These are phyloP conservation scores for Neolamprologus cancellatus DNA, from an alignment of 2,113 vertebrate species.

Conservation along the genomic window DNA sequence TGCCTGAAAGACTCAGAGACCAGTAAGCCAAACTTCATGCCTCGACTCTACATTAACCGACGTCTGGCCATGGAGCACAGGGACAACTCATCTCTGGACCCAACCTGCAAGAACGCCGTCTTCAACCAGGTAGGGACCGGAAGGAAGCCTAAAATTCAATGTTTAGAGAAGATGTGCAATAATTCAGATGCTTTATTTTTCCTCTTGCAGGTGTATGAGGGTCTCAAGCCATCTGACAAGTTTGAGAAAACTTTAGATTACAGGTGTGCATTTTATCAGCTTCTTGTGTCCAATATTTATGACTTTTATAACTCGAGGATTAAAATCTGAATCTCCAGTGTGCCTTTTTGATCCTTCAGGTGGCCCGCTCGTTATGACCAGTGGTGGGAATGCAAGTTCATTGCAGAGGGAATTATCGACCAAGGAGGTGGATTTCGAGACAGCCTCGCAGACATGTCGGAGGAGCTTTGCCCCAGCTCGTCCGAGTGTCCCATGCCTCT, in stretches of 20 bases:
- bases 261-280: slow-evolving; percentile 59
- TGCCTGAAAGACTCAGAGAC: slow-evolving; percentile 96
- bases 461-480: slow-evolving; percentile 95
- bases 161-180: not conserved
- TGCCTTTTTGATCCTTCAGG: slow-evolving; percentile 56
- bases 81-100: slow-evolving; percentile 86
- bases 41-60: slow-evolving; percentile 96
- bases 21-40: slow-evolving; percentile 94
- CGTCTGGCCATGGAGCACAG: slow-evolving; percentile 96
- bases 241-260: slow-evolving; percentile 95
- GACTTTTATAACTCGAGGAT: not conserved
- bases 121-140: slow-evolving; percentile 81
- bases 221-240: slow-evolving; percentile 93
- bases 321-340: not conserved
- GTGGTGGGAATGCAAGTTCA: slow-evolving; percentile 99
- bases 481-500: slow-evolving; percentile 88
- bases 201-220: slow-evolving; percentile 86
- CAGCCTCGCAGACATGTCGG: slow-evolving; percentile 96
- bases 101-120: slow-evolving; percentile 86
- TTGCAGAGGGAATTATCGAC: slow-evolving; percentile 96
- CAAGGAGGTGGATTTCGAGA: slow-evolving; percentile 97
- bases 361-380: slow-evolving; percentile 96
- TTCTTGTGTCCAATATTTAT: not conserved
- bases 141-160: not conserved
- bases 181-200: not conserved